Conservation (phyloP, 2,797 vertebrate genomes). For the Lates japonicus region DNA sequence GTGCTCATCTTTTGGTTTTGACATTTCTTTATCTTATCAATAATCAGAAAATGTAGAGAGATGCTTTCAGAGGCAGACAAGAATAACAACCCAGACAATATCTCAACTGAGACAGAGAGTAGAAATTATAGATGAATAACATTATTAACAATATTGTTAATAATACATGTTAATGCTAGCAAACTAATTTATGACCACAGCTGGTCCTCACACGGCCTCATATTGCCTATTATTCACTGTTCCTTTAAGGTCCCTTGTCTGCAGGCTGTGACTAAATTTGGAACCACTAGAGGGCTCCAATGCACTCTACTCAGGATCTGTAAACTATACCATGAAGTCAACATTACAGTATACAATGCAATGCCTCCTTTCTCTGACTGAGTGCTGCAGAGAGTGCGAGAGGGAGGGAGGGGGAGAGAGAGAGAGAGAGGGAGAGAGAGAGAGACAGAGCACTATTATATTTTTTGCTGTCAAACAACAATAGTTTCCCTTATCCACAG, state of each 20-base stretch:
- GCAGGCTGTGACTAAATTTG: not conserved
- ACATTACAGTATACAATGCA: slow-evolving; percentile 24
- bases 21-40: not conserved
- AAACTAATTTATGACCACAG: not conserved
- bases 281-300: not conserved
- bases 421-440: slow-evolving; percentile 24
- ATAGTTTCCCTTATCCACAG: slow-evolving; percentile 74
- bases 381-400: slow-evolving; percentile 18
- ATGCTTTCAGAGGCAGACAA: not conserved
- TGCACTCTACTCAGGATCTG: not conserved
- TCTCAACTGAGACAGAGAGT: not conserved
- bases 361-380: slow-evolving; percentile 26
- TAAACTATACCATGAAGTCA: slow-evolving; percentile 21
- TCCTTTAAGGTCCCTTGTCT: not conserved
- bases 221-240: too few species aligned
- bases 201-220: not conserved
- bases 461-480: slow-evolving; percentile 76
- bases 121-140: not conserved
- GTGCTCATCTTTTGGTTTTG: not conserved
- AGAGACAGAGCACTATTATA: slow-evolving; percentile 59
- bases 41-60: not conserved
- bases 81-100: not conserved
- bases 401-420: too few species aligned
- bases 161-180: not conserved
- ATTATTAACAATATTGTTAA: not conserved